These are phyloP conservation scores for Theonella swinhoei DNA, from an alignment of 37 sponge, comb jelly and placozoan species.

Conservation along the genomic window DNA sequence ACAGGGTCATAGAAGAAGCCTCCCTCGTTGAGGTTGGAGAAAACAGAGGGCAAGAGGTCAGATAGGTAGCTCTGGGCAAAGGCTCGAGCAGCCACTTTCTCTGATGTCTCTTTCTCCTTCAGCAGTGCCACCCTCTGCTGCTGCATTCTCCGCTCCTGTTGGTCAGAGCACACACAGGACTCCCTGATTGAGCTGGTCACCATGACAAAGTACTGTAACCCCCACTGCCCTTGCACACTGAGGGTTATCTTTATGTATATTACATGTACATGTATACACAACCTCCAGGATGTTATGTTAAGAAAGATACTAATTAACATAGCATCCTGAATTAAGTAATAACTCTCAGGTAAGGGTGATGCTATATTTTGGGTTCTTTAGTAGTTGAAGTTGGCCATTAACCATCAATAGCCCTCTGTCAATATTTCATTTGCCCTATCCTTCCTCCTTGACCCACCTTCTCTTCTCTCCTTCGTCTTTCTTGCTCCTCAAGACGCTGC, in stretches of 20 bases:
- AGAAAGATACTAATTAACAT: no score
- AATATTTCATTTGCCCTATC: no score
- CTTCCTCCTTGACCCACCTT: constrained; percentile 79
- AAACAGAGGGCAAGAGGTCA: constrained; percentile 97
- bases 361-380: no score
- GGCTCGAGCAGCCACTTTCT: constrained; percentile 95
- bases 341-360: no score
- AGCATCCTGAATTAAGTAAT: no score
- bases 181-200: no score
- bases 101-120: constrained; percentile 93
- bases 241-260: not conserved
- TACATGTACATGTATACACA: not conserved
- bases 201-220: no score
- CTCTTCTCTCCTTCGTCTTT: constrained; percentile 89
- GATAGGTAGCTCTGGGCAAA: constrained; percentile 96
- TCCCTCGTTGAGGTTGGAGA: constrained; percentile 76
- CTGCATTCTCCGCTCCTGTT: constrained; percentile 82
- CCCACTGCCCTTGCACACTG: no score
- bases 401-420: no score
- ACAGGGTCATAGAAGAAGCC: constrained; percentile 98
- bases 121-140: constrained; percentile 90
- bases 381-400: no score
- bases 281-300: no score
- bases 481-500: constrained; percentile 97
- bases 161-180: no score